Conservation (phyloP, 2,888 invertebrate genomes). For the Thera britannica region DNA sequence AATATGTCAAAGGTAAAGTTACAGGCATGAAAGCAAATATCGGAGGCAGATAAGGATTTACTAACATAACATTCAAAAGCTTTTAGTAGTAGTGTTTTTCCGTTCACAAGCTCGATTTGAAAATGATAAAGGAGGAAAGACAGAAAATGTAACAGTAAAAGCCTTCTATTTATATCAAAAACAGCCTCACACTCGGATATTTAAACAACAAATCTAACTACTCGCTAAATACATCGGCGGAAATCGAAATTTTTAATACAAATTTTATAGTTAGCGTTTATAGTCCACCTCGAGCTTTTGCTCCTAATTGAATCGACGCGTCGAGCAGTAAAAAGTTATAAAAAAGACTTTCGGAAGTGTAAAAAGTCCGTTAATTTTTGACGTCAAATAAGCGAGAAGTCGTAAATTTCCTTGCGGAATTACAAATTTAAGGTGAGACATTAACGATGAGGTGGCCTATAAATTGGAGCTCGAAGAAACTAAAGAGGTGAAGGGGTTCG, state of each 20-base stretch:
- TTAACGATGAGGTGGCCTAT: slow-evolving; percentile 58
- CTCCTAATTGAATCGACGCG: slow-evolving; percentile 46
- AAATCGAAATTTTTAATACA: slow-evolving; percentile 44
- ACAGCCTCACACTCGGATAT: slow-evolving; percentile 47
- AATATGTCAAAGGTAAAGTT: slow-evolving; percentile 32
- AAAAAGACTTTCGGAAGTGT: slow-evolving; percentile 26
- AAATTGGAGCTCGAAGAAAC: slow-evolving; percentile 53
- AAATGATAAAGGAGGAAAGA: slow-evolving; percentile 38
- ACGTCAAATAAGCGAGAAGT: slow-evolving; percentile 41
- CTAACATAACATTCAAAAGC: slow-evolving; percentile 43
- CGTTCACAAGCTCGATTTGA: slow-evolving; percentile 35
- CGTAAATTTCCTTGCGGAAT: slow-evolving; percentile 39
- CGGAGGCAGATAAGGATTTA: slow-evolving; percentile 30
- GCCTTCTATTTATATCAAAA: slow-evolving; percentile 45
- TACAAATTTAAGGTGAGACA: slow-evolving; percentile 59
- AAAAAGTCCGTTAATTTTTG: slow-evolving; percentile 31
- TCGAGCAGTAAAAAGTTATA: slow-evolving; percentile 34
- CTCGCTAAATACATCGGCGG: slow-evolving; percentile 47
- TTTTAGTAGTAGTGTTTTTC: slow-evolving; percentile 32
- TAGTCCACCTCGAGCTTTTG: slow-evolving; percentile 52
- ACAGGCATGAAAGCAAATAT: slow-evolving; percentile 37
- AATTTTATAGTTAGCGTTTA: slow-evolving; percentile 46
- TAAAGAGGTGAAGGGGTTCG: slow-evolving; percentile 45
- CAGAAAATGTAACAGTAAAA: slow-evolving; percentile 48
- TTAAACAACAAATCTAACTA: slow-evolving; percentile 56